These are phyloP conservation scores for Hybos culiciformis DNA, from an alignment of 2,888 invertebrate species.

Conservation along the genomic window DNA sequence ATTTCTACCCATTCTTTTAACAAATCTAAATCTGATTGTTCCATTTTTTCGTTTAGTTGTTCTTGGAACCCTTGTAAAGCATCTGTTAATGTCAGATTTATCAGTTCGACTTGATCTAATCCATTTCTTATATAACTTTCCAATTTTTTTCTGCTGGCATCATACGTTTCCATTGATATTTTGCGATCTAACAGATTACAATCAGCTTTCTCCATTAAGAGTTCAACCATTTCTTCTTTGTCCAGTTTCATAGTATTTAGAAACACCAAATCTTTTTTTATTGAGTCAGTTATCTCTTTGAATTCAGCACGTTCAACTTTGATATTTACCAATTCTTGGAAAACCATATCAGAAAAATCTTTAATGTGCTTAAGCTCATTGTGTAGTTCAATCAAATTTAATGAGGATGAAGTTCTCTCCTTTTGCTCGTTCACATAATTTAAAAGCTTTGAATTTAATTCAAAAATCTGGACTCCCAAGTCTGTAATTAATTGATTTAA, in stretches of 20 bases:
- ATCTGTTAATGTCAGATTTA: too few species aligned
- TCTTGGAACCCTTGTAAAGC: too few species aligned
- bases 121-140: constrained; percentile 26
- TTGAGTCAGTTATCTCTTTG: not conserved
- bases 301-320: constrained; percentile 1
- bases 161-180: constrained; percentile 59
- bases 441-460: too few species aligned
- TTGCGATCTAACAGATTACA: constrained; percentile 52
- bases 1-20: too few species aligned
- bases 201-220: constrained; percentile 63
- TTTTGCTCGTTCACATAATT: too few species aligned
- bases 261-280: constrained; percentile 15
- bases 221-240: constrained; percentile 54
- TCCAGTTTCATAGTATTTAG: constrained; percentile 54
- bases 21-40: too few species aligned
- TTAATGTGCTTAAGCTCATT: too few species aligned
- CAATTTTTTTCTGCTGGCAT: constrained; percentile 36
- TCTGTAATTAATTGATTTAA: too few species aligned
- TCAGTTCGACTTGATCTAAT: constrained; percentile 19
- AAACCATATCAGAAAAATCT: not conserved
- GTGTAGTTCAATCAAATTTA: too few species aligned
- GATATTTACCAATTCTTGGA: not conserved
- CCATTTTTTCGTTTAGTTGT: too few species aligned
- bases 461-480: too few species aligned
- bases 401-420: too few species aligned